phyloP scores from a whole-genome alignment of 2,797 vertebrate genomes.

The Masticophis lateralis region DNA sequence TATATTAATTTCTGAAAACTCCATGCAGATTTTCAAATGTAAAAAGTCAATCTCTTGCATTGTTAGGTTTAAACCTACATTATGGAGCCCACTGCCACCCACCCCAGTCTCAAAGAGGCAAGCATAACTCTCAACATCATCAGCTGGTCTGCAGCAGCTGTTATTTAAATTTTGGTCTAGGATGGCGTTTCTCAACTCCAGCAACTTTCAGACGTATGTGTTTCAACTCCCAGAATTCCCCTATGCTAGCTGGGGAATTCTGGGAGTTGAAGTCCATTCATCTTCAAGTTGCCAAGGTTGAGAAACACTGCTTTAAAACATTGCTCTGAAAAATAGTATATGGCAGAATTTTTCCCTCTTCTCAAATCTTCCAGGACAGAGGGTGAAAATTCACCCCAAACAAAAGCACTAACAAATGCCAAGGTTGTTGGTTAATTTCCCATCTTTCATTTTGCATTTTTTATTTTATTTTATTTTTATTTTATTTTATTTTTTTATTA shows the following conservation, averaged over 20 bases:
- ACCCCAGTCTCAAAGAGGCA: neutral
- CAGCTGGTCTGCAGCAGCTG: neutral
- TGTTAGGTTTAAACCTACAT: neutral
- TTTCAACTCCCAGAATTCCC: too few species aligned
- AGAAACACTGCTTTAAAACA: too few species aligned
- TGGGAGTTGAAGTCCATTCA: too few species aligned
- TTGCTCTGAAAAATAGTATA: neutral
- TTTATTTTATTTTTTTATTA: too few species aligned
- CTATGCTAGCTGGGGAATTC: too few species aligned
- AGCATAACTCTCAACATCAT: neutral
- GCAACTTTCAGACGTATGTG: too few species aligned
- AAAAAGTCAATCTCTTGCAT: neutral
- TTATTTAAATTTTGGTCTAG: neutral
- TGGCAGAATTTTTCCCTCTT: neutral
- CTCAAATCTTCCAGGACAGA: neutral
- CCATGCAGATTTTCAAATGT: neutral
- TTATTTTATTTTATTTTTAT: too few species aligned
- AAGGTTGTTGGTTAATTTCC: neutral
- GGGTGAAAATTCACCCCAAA: neutral
- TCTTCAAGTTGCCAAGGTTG: too few species aligned
- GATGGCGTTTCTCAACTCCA: too few species aligned
- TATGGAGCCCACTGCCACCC: neutral
- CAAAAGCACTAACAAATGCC: neutral
- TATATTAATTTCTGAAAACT: neutral
- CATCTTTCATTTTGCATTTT: neutral